Percentiles rank a stretch among this genome's conserved stretches.
Evolutionary conservation across 2,888 invertebrate genomes (phyloP).

Genomic region (Abscondita cerata): DNA sequence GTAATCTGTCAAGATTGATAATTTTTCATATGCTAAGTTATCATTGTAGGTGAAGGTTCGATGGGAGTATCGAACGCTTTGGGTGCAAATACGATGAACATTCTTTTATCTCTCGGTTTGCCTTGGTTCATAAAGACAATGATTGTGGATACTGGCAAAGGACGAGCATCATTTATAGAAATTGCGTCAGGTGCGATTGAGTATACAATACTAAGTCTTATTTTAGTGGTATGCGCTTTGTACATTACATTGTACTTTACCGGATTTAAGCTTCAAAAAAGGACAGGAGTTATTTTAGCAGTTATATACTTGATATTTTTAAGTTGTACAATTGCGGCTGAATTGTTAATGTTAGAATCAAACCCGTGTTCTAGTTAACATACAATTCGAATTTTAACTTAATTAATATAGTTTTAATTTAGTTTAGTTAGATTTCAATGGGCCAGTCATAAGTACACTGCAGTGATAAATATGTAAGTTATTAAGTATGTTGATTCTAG

Average conservation of each 20-base stretch:
- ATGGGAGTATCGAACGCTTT: conserved; percentile 89
- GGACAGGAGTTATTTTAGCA: conserved; percentile 71
- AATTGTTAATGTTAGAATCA: conserved; percentile 61
- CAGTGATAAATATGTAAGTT: too few relatives aligned
- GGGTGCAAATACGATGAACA: conserved; percentile 86
- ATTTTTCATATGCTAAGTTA: not conserved
- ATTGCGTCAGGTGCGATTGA: conserved; percentile 83
- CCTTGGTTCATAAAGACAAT: conserved; percentile 85
- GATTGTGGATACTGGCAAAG: conserved; percentile 60
- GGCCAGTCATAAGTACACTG: too few relatives aligned
- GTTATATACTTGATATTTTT: conserved; percentile 74
- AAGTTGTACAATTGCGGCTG: conserved; percentile 77
- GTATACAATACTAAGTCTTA: conserved; percentile 80
- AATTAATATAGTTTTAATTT: too few relatives aligned
- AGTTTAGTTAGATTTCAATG: too few relatives aligned
- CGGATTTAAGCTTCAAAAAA: conserved; percentile 73
- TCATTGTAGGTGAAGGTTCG: conserved; percentile 73
- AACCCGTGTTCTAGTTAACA: not conserved
- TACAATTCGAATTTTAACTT: too few relatives aligned
- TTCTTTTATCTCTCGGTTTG: conserved; percentile 80
- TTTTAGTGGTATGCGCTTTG: conserved; percentile 75
- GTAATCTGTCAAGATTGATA: conserved; percentile 24
- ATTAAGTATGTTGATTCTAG: too few relatives aligned
- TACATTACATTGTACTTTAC: conserved; percentile 73
- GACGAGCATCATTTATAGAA: conserved; percentile 59